Evolutionary conservation across 2,888 invertebrate species (phyloP).

Genomic region (Hybos culiciformis): DNA sequence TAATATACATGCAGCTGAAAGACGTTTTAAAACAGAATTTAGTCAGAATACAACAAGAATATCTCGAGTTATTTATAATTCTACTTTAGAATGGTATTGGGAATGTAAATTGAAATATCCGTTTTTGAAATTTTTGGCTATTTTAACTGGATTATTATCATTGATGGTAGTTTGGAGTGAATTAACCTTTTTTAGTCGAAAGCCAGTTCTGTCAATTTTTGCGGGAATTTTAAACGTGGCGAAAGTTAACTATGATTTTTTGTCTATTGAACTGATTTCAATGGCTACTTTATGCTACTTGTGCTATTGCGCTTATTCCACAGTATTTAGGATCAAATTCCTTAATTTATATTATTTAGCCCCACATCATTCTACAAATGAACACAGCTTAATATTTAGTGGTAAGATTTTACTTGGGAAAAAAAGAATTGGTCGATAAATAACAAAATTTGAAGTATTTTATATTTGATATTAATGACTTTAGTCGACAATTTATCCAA

Average conservation of each 20-base stretch:
- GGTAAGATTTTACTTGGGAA: too few relatives aligned
- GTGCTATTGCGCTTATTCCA: slow-evolving; percentile 96
- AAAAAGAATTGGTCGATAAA: too few relatives aligned
- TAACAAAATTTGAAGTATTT: too few relatives aligned
- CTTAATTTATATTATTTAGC: slow-evolving; percentile 95
- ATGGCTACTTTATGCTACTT: slow-evolving; percentile 85
- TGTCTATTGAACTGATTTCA: slow-evolving; percentile 88
- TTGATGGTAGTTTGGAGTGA: slow-evolving; percentile 97
- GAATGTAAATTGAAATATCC: slow-evolving; percentile 71
- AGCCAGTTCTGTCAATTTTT: slow-evolving; percentile 88
- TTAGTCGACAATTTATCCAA: too few relatives aligned
- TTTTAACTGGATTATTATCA: slow-evolving; percentile 64
- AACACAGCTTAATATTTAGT: slow-evolving; percentile 76
- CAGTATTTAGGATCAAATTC: slow-evolving; percentile 89
- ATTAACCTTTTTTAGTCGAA: slow-evolving; percentile 88
- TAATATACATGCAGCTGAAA: slow-evolving; percentile 48
- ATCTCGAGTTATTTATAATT: slow-evolving; percentile 47
- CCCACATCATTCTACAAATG: slow-evolving; percentile 95
- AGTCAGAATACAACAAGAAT: slow-evolving; percentile 45
- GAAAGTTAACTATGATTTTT: slow-evolving; percentile 72
- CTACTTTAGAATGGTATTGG: slow-evolving; percentile 89
- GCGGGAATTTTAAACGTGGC: slow-evolving; percentile 84
- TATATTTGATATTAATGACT: too few relatives aligned
- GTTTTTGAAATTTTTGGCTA: slow-evolving; percentile 56
- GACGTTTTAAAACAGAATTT: slow-evolving; percentile 54